phyloP scores from a whole-genome alignment of 2,888 invertebrate species.

The Stomorhina lunata region DNA sequence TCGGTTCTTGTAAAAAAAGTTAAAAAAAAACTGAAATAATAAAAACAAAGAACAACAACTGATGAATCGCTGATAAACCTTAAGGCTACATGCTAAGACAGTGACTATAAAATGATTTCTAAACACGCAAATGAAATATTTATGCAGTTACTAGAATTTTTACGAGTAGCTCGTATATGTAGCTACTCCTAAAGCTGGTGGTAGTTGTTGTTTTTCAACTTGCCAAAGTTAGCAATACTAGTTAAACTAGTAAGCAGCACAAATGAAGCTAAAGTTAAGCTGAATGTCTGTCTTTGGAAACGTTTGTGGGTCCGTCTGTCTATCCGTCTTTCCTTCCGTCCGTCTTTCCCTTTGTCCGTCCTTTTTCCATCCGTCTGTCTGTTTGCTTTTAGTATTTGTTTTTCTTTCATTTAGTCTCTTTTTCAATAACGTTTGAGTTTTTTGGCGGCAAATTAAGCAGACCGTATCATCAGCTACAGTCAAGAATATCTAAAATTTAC shows the following conservation, averaged over 20 bases:
- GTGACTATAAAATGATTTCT: conserved; percentile 77
- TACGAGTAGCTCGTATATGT: conserved; percentile 27
- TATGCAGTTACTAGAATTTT: conserved; percentile 66
- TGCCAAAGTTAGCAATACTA: not conserved
- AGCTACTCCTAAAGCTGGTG: not conserved
- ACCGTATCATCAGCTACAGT: conserved; percentile 68
- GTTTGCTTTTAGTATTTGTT: not conserved
- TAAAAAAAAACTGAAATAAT: not conserved
- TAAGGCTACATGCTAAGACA: conserved; percentile 74
- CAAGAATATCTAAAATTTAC: conserved; percentile 29
- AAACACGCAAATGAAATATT: conserved; percentile 76
- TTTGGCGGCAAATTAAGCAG: conserved; percentile 72
- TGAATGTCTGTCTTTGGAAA: not conserved
- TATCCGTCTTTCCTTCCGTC: not conserved
- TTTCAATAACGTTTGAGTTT: conserved; percentile 62
- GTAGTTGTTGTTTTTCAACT: not conserved
- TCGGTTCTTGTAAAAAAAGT: conserved; percentile 32
- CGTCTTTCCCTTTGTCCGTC: not conserved
- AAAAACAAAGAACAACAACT: conserved; percentile 53
- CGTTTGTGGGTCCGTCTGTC: not conserved
- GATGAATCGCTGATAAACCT: conserved; percentile 76
- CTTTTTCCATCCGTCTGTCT: not conserved
- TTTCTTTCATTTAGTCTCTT: not conserved
- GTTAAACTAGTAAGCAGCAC: not conserved
- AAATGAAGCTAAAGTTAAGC: conserved; percentile 31